phyloP scores from a whole-genome alignment of 2,797 vertebrate genomes.

The Trachurus trachurus region DNA sequence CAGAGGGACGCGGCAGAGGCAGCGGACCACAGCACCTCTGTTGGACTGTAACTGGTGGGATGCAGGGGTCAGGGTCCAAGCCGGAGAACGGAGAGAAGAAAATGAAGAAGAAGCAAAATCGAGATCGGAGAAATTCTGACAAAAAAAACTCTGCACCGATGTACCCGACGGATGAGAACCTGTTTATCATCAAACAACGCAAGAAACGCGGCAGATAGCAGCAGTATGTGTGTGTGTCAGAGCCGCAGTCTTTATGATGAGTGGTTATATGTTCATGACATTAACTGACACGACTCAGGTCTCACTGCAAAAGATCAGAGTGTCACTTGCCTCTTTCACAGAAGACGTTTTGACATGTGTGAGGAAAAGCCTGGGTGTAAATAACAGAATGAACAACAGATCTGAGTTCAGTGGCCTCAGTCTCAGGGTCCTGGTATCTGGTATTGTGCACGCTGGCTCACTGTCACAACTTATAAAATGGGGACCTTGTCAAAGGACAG shows the following conservation, averaged over 20 bases:
- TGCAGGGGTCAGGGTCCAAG: conserved; percentile 17
- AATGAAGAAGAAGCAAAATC: conserved; percentile 42
- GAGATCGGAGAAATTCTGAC: not conserved
- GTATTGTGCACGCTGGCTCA: not conserved
- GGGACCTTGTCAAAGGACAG: not conserved
- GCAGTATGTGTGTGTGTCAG: not conserved
- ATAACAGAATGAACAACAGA: not conserved
- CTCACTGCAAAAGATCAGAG: conserved; percentile 2
- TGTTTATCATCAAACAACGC: conserved; percentile 85
- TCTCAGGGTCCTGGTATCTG: not conserved
- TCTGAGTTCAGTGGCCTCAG: not conserved
- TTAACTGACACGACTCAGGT: conserved; percentile 16
- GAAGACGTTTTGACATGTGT: not conserved
- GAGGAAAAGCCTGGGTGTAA: conserved; percentile 6
- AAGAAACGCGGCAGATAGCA: conserved; percentile 67
- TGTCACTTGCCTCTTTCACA: not conserved
- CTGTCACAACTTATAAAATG: not conserved
- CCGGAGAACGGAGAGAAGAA: conserved; percentile 33
- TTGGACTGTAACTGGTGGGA: conserved; percentile 11
- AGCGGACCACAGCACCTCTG: not conserved
- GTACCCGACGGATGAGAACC: conserved; percentile 80
- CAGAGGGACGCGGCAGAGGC: conserved; percentile 1
- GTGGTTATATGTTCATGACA: not conserved
- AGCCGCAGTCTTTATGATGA: not conserved
- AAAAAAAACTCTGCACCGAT: conserved; percentile 36